Conservation (phyloP, 2,888 invertebrate genomes). For the Noctua fimbriata region DNA sequence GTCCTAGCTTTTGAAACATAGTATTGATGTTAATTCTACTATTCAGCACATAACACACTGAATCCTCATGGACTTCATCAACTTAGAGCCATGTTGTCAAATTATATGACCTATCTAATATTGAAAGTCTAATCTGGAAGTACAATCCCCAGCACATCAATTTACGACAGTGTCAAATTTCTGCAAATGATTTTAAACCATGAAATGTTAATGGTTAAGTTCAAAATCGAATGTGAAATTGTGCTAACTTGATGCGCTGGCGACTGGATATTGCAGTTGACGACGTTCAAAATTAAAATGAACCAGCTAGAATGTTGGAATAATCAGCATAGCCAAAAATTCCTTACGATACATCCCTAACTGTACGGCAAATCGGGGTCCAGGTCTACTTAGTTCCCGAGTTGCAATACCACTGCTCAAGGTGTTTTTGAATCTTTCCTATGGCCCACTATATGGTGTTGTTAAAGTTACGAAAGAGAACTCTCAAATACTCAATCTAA, state of each 20-base stretch:
- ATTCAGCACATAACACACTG: background rate
- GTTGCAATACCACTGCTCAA: background rate
- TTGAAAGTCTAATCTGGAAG: background rate
- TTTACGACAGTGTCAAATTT: too few species aligned
- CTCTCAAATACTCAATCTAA: slow-evolving; percentile 59
- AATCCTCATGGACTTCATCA: background rate
- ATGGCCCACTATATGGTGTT: slow-evolving; percentile 22
- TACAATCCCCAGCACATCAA: too few species aligned
- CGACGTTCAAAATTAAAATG: background rate
- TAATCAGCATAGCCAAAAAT: background rate
- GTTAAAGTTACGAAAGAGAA: slow-evolving; percentile 11
- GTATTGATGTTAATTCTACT: background rate
- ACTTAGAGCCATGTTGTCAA: background rate
- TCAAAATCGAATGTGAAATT: too few species aligned
- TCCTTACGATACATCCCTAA: background rate
- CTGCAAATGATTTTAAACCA: too few species aligned
- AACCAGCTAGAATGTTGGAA: background rate
- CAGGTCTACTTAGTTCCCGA: background rate
- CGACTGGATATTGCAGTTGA: background rate
- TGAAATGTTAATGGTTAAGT: too few species aligned
- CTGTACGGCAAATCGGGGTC: background rate
- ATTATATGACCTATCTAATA: too few species aligned
- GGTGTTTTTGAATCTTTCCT: background rate
- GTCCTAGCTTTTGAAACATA: background rate
- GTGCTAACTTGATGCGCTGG: too few species aligned